A percentile compares a stretch with the other conserved stretches of the same genome.
Conservation (phyloP, 2,888 invertebrate species). For the Phalangium opilio region DNA sequence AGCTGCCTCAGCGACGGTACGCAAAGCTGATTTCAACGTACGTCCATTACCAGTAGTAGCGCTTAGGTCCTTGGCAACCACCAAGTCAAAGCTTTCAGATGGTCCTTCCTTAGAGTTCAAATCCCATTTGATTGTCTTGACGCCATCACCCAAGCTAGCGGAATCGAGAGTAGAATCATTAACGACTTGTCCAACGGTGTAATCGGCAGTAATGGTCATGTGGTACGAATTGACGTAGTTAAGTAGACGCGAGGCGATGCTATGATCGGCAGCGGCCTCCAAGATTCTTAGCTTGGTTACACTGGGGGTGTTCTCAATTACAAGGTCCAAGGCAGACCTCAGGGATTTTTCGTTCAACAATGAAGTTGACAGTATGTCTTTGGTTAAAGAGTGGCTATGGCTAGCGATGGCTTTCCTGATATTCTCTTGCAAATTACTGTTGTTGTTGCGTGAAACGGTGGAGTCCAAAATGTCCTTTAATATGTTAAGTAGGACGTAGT, state of each 20-base stretch:
- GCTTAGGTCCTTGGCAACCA: slow-evolving; percentile 22
- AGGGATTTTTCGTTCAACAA: slow-evolving; percentile 22
- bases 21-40: slow-evolving; percentile 9
- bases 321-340: slow-evolving; percentile 45
- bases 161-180: slow-evolving; percentile 17
- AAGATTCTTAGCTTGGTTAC: slow-evolving; percentile 50
- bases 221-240: slow-evolving; percentile 13
- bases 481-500: slow-evolving; percentile 13
- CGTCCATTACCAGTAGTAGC: slow-evolving; percentile 5
- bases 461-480: slow-evolving; percentile 9
- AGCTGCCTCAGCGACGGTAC: slow-evolving; percentile 36
- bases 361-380: slow-evolving; percentile 22
- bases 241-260: slow-evolving; percentile 10
- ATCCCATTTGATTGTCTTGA: slow-evolving; percentile 50
- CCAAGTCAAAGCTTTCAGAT: slow-evolving; percentile 25
- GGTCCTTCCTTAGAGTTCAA: slow-evolving; percentile 35
- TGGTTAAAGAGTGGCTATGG: slow-evolving; percentile 15
- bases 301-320: slow-evolving; percentile 57
- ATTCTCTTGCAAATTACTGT: slow-evolving; percentile 12
- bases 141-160: slow-evolving; percentile 24
- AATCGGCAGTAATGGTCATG: slow-evolving; percentile 36
- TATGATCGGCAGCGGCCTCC: slow-evolving; percentile 39
- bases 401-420: slow-evolving; percentile 14
- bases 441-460: slow-evolving; percentile 8
- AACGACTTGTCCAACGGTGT: slow-evolving; percentile 40